Evolutionary conservation across 2,797 vertebrate genomes (phyloP), one percentile per base, ranked within the genome.

Genomic region (Catostomus latipinnis): DNA sequence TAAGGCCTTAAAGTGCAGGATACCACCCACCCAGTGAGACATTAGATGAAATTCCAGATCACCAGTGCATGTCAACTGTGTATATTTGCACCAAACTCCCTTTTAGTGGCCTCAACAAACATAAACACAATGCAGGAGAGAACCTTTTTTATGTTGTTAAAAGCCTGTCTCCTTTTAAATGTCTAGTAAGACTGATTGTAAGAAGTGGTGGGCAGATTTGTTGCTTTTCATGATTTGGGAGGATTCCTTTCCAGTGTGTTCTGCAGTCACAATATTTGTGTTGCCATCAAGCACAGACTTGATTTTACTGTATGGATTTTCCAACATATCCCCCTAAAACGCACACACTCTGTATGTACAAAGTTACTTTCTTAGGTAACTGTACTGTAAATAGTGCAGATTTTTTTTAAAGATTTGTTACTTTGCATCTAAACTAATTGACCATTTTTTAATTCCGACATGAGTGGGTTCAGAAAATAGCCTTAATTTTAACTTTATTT

Each of bases 151-250:
- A 69, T 58, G 12, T 69, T 50, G 56, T 16, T 49, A 49, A 53
- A 76, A 58, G 12, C 16, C 46, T 76, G 62, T 13, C 61, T 46
- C 34, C 57, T 48, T 34, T 34, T 34, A 62, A 78, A 78, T 62
- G 34, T 54, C 18, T 46, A 4, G 57, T 14, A 71, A 54, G 49
- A 48, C 14, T 1, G 14, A 63, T 43, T 34, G 57, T 43, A 12
- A 11, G 14, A 0, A 5, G 18, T 6, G 7, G 6, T 14, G n/a
- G 14, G 6, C 10, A 18, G 45, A 14, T 43, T 63, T 43, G 56
- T 49, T 63, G 58, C 18, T 60, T 76, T 43, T 58, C 34, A 4
- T 4, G 34, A 34, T 34, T 34, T 34, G 34, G 34, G 34, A 34
- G 34, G 34, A 34, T 34, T 58, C 0, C 53, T 22, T 76, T 67